Evolutionary conservation across 2,797 vertebrate species (phyloP).

Genomic region (Leptodactylus fallax): DNA sequence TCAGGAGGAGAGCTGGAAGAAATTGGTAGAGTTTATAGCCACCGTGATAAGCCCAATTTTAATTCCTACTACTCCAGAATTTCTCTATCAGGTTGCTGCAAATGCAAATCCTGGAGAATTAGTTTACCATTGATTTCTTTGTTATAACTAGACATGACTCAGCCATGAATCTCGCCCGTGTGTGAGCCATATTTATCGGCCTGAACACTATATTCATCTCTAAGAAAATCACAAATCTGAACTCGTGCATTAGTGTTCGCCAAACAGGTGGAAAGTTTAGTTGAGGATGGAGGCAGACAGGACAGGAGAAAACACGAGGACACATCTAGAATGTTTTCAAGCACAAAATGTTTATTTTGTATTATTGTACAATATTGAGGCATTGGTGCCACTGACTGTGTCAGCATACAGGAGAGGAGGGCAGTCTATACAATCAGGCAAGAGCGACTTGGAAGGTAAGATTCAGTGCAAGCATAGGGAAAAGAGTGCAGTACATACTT

Average conservation of each 20-base stretch:
- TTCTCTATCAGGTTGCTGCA: no score
- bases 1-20: no score
- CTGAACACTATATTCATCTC: no score
- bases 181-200: no score
- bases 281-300: slow-evolving; percentile 52
- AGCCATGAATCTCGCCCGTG: no score
- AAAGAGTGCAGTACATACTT: slow-evolving; percentile 73
- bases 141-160: no score
- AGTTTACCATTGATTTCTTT: no score
- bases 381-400: slow-evolving; percentile 82
- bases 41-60: no score
- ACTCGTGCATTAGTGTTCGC: not conserved
- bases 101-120: no score
- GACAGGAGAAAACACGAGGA: slow-evolving; percentile 67
- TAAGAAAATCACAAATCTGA: not conserved
- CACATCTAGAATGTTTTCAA: slow-evolving; percentile 77
- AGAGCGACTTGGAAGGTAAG: slow-evolving; percentile 75
- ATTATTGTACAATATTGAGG: slow-evolving; percentile 84
- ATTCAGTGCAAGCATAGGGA: slow-evolving; percentile 76
- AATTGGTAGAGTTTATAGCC: no score
- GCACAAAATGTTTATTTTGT: slow-evolving; percentile 97
- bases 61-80: no score
- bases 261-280: not conserved
- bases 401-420: slow-evolving; percentile 76
- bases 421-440: slow-evolving; percentile 80